Base-by-base conservation (phyloP, 2,888 invertebrate species). In the Apamea crenata region DNA sequence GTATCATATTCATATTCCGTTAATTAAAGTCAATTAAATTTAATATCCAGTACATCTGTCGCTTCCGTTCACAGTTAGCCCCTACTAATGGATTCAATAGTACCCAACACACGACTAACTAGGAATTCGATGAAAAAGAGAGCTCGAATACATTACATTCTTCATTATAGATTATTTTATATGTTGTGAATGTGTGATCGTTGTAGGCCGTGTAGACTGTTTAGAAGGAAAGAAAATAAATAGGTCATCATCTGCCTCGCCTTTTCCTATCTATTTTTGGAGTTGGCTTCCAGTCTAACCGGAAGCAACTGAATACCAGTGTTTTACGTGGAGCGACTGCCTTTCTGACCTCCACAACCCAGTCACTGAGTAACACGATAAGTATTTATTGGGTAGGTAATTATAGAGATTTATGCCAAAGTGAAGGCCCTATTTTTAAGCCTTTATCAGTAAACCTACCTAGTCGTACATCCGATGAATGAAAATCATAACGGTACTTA, bases 1-100 rank as follows among this genome's bases (percentile, higher is more conserved):
- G 29, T 44, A 29, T 32, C 8, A 40, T 50, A 32, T 61, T 40
- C 32, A 5, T 36, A 29, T 61, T 61, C 18, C 84, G 90, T 91
- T 91, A 91, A 91, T 91, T 89, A 89, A 91, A 89, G 84, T 87
- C 88, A 90, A 91, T 92, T 91, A 88, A 91, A 89, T 90, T 89
- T 90, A 90, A 90, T 88, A 86, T 87, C 79, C 86, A 82, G 78
- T 85, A 88, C 92, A 92, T 90, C 91, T 93, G 93, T 85, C 87
- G 90, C 81, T 85, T 91, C 89, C 90, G 77, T 72, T 67, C 21
- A 65, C 47, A 25, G 44, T 65, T 75, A 21, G 21, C 68, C 65
- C 77, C 36, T 68, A 81, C 82, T 68, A 56, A 56, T 47, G 36
- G 47, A 68, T 75, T 74, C 36, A 61, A 25, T 47, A 53, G 25